A percentile compares a stretch with the other conserved stretches of the same genome.
phyloP scores from a whole-genome alignment of 2,113 vertebrate species.

The Geococcyx californianus region DNA sequence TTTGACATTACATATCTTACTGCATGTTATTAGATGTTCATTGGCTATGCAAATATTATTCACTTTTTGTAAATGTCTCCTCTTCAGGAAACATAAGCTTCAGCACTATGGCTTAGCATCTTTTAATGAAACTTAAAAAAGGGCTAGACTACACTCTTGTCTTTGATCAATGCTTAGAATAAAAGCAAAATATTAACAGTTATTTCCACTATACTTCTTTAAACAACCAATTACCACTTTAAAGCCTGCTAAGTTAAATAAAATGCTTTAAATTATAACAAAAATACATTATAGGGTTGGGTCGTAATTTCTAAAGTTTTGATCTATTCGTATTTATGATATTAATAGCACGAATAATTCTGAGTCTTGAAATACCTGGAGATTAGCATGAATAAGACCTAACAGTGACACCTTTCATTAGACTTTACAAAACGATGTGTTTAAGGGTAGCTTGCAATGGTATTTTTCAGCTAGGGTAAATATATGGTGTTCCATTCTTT shows the following conservation, averaged over 20 bases:
- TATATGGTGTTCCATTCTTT: not conserved
- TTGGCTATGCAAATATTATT: slow-evolving; percentile 50
- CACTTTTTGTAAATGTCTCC: slow-evolving; percentile 35
- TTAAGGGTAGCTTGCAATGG: not conserved
- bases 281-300: not conserved
- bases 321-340: not conserved
- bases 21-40: slow-evolving; percentile 30
- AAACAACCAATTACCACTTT: not conserved
- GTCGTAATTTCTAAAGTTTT: not conserved
- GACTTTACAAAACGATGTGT: not conserved
- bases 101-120: not conserved
- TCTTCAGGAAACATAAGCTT: not conserved
- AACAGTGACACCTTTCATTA: not conserved
- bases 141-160: not conserved
- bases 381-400: not conserved
- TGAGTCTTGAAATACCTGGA: not conserved
- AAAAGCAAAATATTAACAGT: slow-evolving; percentile 19
- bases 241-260: not conserved
- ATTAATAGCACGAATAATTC: not conserved
- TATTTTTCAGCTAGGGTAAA: slow-evolving; percentile 9
- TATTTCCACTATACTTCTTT: not conserved
- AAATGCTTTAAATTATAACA: not conserved
- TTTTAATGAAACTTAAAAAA: slow-evolving; percentile 17
- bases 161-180: not conserved
- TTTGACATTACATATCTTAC: slow-evolving; percentile 53